phyloP scores from a whole-genome alignment of 1,140 invertebrate genomes.

The Adoxophyes honmai region DNA sequence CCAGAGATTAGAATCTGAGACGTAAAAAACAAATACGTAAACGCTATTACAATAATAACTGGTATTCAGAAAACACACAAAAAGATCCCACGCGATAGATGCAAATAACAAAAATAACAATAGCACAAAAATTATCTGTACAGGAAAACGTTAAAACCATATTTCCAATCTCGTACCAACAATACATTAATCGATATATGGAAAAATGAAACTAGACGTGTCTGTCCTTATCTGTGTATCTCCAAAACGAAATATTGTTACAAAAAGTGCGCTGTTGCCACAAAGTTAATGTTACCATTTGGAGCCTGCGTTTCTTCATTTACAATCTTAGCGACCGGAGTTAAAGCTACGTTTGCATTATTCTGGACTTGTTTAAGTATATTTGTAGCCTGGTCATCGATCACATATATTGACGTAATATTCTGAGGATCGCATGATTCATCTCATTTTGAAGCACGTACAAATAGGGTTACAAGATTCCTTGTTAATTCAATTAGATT shows the following conservation, averaged over 20 bases:
- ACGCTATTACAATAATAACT: conserved; percentile 12
- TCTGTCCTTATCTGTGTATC: conserved; percentile 46
- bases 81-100: conserved; percentile 42
- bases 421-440: conserved; percentile 48
- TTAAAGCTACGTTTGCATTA: conserved; percentile 27
- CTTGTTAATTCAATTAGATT: conserved; percentile 71
- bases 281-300: conserved; percentile 21
- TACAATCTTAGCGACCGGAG: conserved; percentile 26
- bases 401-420: conserved; percentile 30
- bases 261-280: conserved; percentile 51
- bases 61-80: conserved; percentile 20
- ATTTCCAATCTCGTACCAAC: conserved; percentile 50
- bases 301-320: conserved; percentile 22
- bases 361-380: conserved; percentile 21
- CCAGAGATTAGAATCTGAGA: conserved; percentile 1
- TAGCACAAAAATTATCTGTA: conserved; percentile 42
- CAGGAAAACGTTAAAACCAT: conserved; percentile 55
- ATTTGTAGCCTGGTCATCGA: conserved; percentile 28
- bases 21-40: conserved; percentile 7
- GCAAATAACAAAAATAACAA: conserved; percentile 50
- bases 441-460: conserved; percentile 44
- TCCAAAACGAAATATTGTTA: conserved; percentile 56
- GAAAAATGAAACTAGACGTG: conserved; percentile 50
- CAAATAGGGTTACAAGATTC: conserved; percentile 58
- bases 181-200: conserved; percentile 49